These are phyloP conservation scores for Pangasius macronema DNA, from an alignment of 2,797 vertebrate species.

Conservation along the genomic window DNA sequence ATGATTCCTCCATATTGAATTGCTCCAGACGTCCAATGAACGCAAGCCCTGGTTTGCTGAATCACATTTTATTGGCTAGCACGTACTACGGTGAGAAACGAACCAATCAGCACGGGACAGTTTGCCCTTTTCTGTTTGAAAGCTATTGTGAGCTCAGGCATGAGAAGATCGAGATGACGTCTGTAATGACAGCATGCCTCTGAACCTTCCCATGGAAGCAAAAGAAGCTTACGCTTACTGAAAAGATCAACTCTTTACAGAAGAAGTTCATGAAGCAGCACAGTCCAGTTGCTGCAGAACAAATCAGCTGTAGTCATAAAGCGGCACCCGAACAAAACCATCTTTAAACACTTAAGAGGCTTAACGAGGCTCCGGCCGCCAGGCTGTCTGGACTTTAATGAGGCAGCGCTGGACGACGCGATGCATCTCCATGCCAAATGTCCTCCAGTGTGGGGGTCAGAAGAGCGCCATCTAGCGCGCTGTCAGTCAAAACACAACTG, in stretches of 20 bases:
- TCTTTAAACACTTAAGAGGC: slow-evolving; percentile 68
- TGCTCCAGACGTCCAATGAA: background rate
- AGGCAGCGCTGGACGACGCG: slow-evolving; percentile 35
- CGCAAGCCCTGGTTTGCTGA: background rate
- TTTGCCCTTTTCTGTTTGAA: background rate
- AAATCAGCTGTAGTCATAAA: slow-evolving; percentile 58
- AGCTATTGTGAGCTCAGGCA: background rate
- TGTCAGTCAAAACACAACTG: background rate
- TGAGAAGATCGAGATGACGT: background rate
- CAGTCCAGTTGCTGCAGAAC: slow-evolving; percentile 61
- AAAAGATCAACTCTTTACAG: background rate
- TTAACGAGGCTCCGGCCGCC: slow-evolving; percentile 61
- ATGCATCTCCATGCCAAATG: slow-evolving; percentile 33
- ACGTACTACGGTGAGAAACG: background rate
- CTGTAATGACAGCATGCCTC: no score
- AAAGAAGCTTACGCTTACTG: background rate
- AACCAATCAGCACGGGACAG: background rate
- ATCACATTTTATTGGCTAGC: no score
- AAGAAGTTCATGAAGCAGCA: background rate
- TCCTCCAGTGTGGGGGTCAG: slow-evolving; percentile 11
- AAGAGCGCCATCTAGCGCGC: background rate
- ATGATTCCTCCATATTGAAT: background rate
- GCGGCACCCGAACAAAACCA: slow-evolving; percentile 64
- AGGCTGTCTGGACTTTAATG: slow-evolving; percentile 60
- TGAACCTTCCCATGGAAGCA: slow-evolving; percentile 46